phyloP scores from a whole-genome alignment of 2,113 vertebrate genomes.

The Dunckerocampus dactyliophorus region DNA sequence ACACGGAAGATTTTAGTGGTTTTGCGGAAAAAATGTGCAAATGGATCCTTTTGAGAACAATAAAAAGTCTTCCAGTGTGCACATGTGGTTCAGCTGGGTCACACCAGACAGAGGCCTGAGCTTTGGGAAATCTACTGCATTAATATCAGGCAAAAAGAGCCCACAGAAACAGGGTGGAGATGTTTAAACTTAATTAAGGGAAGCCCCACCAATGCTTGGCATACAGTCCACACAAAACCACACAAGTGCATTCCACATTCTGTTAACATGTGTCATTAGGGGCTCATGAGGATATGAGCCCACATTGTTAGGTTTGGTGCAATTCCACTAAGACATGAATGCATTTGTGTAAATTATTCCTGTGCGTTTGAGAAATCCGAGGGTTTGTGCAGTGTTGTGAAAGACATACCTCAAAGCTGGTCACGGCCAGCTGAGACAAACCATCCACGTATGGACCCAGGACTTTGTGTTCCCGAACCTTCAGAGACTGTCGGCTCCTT shows the following conservation, averaged over 20 bases:
- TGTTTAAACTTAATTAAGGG: slow-evolving; percentile 55
- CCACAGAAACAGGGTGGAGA: slow-evolving; percentile 59
- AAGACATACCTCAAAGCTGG: slow-evolving; percentile 85
- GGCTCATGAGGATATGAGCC: slow-evolving; percentile 18
- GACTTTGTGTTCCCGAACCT: slow-evolving; percentile 96
- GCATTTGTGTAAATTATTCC: slow-evolving; percentile 9
- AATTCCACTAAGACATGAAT: not conserved
- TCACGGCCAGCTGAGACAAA: slow-evolving; percentile 94
- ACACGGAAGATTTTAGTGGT: not conserved
- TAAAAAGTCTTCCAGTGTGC: slow-evolving; percentile 10
- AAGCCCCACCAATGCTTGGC: slow-evolving; percentile 51
- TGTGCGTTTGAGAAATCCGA: slow-evolving; percentile 11
- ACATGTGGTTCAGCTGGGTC: slow-evolving; percentile 31
- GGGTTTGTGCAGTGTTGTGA: slow-evolving; percentile 2
- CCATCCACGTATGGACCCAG: slow-evolving; percentile 95
- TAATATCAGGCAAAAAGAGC: slow-evolving; percentile 37
- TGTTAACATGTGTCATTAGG: slow-evolving; percentile 34
- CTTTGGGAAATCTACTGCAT: slow-evolving; percentile 32
- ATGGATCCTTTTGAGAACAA: slow-evolving; percentile 7
- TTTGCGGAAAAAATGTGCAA: not conserved
- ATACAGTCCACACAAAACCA: slow-evolving; percentile 30
- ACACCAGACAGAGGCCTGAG: slow-evolving; percentile 7
- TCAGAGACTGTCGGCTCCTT: slow-evolving; percentile 91
- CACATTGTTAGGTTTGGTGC: not conserved
- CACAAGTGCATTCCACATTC: slow-evolving; percentile 37